Evolutionary conservation across 2,888 invertebrate genomes (phyloP).

Genomic region (Noctua comes): DNA sequence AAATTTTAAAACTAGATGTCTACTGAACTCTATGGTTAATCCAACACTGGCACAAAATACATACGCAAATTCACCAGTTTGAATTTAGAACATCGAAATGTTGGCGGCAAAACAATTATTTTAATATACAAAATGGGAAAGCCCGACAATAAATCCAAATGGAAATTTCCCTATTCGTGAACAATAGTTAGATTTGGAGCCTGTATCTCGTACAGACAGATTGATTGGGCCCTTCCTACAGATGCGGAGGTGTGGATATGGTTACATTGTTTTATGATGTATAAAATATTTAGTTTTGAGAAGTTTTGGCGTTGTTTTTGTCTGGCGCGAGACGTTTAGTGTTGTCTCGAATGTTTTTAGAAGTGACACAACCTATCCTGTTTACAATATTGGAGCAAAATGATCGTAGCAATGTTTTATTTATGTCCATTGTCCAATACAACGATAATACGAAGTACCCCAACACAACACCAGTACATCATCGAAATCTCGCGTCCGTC

Average conservation of each 20-base stretch:
- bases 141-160: constrained; percentile 89
- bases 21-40: constrained; percentile 26
- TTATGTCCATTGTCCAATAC: constrained; percentile 23
- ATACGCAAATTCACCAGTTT: constrained; percentile 58
- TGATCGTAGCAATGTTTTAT: constrained; percentile 28
- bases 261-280: constrained; percentile 62
- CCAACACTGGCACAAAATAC: constrained; percentile 44
- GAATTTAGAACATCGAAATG: constrained; percentile 69
- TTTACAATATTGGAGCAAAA: not conserved
- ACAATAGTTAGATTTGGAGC: constrained; percentile 90
- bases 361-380: not conserved
- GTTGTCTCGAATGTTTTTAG: constrained; percentile 26
- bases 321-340: constrained; percentile 13
- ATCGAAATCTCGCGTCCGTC: constrained; percentile 64
- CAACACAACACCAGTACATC: constrained; percentile 49
- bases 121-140: constrained; percentile 77
- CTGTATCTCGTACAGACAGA: constrained; percentile 90
- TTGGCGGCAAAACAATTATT: constrained; percentile 78
- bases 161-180: constrained; percentile 89
- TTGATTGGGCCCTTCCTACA: constrained; percentile 87
- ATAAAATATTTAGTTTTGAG: constrained; percentile 35
- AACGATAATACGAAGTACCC: constrained; percentile 28
- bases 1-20: not conserved
- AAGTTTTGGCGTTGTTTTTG: constrained; percentile 20
- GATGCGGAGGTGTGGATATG: constrained; percentile 79